Evolutionary conservation across 37 sponge, comb jelly and placozoan genomes (phyloP), one percentile per base, ranked within the genome.

Genomic region (Ephydatia muelleri): DNA sequence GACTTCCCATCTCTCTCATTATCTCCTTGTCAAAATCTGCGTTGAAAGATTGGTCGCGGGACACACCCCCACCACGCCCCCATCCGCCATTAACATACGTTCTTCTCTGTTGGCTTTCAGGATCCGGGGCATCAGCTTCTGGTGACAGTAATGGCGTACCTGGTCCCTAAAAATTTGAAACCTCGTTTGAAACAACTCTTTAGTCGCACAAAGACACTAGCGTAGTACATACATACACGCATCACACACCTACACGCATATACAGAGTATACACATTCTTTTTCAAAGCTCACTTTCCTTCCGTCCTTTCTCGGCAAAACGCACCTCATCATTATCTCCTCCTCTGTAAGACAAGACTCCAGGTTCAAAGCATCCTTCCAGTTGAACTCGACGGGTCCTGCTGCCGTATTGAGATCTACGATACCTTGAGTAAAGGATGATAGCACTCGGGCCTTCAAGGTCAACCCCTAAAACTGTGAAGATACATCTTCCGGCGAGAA

Each of bases 251-350:
- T 9, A 43, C 43, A 43, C 43, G 6, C 43, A 43, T 43, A 43
- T 6, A 43, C 43, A 43, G 5, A 43, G 1, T 21, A 57, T 21
- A 57, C 57, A 5, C 57, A 5, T 11, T 14, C 34, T 16, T 19
- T 34, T 57, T 21, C 35, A n/a, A n/a, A n/a, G n/a, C n/a, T n/a
- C n/a, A n/a, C n/a, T n/a, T n/a, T n/a, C 16, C 0, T 57, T 57
- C 16, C 57, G 8, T 11, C 47, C 8, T 43, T 4, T 37, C 28
- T 32, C 57, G 40, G 75, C 35, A 57, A 85, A 69, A 81, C 83
- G 84, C 91, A 96, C 92, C 97, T 90, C 86, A 93, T 92, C 79
- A 96, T 89, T 30, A 90, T 84, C 92, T 98, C 99, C 31, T 98
- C 99, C 74, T 96, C 94, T 39, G 93, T 92, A 57, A 98, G 90